Percentiles rank a stretch among this genome's conserved stretches.
phyloP scores from a whole-genome alignment of 64 coral and sea anemone genomes.

The Montipora cactus region DNA sequence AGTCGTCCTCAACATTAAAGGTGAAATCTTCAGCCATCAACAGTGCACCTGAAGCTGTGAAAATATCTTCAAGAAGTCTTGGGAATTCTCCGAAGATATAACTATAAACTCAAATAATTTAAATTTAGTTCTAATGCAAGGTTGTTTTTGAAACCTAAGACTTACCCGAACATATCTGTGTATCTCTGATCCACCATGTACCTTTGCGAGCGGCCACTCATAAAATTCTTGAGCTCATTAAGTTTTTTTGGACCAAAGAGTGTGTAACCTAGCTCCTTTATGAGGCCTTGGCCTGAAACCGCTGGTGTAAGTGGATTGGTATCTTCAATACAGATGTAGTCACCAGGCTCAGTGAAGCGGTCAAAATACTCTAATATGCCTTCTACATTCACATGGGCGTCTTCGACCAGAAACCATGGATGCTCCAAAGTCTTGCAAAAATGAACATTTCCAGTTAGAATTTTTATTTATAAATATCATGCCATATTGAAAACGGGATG shows the following conservation, averaged over 20 bases:
- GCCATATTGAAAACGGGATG: no score
- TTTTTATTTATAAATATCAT: no score
- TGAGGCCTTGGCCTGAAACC: slow-evolving; percentile 23
- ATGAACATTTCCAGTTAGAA: not conserved
- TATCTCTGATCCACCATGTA: slow-evolving; percentile 70
- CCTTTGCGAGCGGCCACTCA: slow-evolving; percentile 45
- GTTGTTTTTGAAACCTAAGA: no score
- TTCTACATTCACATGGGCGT: slow-evolving; percentile 62
- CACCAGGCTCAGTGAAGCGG: slow-evolving; percentile 55
- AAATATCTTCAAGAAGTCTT: no score
- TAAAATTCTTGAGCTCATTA: slow-evolving; percentile 24
- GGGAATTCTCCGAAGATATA: no score
- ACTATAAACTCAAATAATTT: no score
- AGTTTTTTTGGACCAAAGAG: not conserved
- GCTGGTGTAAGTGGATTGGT: not conserved
- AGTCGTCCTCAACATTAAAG: no score
- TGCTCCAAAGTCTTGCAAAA: slow-evolving; percentile 37
- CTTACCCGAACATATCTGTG: slow-evolving; percentile 78
- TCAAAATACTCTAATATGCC: slow-evolving; percentile 62
- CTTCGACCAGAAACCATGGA: slow-evolving; percentile 74
- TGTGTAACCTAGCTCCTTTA: slow-evolving; percentile 17
- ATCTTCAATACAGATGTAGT: slow-evolving; percentile 72
- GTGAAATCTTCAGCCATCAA: no score
- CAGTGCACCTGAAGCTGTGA: no score
- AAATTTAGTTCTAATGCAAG: no score